Base-by-base conservation (phyloP, 1,140 invertebrate genomes). In the Manduca sexta region DNA sequence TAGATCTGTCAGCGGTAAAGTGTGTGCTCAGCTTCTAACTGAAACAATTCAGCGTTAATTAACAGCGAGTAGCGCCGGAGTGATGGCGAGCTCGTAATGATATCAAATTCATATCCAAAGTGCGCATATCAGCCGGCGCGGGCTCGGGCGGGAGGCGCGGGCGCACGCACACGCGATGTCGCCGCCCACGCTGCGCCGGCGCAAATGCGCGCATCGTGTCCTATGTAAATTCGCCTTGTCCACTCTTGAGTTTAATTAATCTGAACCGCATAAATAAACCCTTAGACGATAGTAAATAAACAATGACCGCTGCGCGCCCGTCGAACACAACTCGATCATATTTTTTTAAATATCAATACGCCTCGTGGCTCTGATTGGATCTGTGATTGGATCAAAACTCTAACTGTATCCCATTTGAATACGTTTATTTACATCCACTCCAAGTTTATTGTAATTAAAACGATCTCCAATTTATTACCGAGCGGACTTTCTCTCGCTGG, bases 191-290 rank as follows among this genome's bases (percentile, higher is more conserved):
- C 76, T 37, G 52, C 56, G 15, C 42, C 57, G 59, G 51, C 50
- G 73, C 70, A 79, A 83, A 84, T 84, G 80, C 77, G 67, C 64
- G 60, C 73, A 54, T 69, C 80, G 69, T 84, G 80, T 84, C 71
- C 56, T 83, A 83, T 83, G 79, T 79, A 72, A 83, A 83, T 83
- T 68, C 55, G 58, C 62, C 75, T 58, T 79, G 79, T 81, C 68
- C 69, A 65, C 67, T 62, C 61, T 57, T 55, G 59, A 51, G 73
- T 54, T 79, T 83, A 83, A 83, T 83, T 83, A 83, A 81, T 83
- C 75, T 74, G 60, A 67, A 68, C 56, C 66, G 70, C 69, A 84
- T 84, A 84, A 81, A 84, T 78, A 81, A 78, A 71, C 63, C 56
- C 55, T 67, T 63, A 71, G 74, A 80, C 67, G 60, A 64, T 56